These are phyloP conservation scores for Pithys albifrons DNA, from an alignment of 2,113 vertebrate genomes.

Conservation along the genomic window DNA sequence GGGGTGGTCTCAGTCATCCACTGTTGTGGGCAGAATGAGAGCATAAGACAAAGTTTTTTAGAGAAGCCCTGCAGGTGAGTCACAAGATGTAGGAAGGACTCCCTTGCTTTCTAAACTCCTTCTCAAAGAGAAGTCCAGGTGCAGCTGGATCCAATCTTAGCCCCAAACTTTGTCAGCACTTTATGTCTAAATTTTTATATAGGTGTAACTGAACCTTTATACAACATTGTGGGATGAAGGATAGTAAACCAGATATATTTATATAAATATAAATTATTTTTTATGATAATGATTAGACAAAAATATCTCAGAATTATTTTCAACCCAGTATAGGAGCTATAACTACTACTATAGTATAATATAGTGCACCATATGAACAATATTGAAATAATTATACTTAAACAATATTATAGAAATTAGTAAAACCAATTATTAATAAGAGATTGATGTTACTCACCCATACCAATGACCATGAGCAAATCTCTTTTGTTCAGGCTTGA, in stretches of 20 bases:
- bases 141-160: accelerated
- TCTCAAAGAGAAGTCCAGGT: neutral
- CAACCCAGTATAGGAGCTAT: neutral
- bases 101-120: neutral
- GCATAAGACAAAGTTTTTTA: neutral
- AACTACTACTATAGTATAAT: neutral
- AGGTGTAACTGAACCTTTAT: neutral
- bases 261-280: neutral
- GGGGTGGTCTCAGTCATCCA: neutral
- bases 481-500: neutral
- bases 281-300: neutral
- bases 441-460: neutral
- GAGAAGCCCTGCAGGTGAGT: neutral
- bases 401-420: neutral
- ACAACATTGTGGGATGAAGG: neutral
- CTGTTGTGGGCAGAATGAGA: neutral
- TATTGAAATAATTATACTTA: neutral
- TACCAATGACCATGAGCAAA: neutral
- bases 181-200: neutral
- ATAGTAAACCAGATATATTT: neutral
- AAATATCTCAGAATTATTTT: neutral
- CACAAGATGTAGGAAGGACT: neutral
- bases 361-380: too few relatives aligned
- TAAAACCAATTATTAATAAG: neutral
- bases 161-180: neutral